Evolutionary conservation across 1,140 invertebrate genomes (phyloP).

Genomic region (Meloidogyne chitwoodi): DNA sequence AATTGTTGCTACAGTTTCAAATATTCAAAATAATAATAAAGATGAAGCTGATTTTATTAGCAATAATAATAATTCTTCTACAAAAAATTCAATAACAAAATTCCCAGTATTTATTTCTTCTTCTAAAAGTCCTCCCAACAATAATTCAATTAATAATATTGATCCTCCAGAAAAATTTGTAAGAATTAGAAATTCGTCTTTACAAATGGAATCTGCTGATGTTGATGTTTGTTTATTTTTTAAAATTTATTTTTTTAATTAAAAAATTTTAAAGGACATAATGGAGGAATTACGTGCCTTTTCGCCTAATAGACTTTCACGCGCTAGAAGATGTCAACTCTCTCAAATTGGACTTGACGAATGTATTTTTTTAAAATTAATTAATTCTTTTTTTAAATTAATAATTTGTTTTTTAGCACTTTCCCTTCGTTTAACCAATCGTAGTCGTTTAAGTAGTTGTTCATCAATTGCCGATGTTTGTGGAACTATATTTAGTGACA

Average conservation of each 20-base stretch:
- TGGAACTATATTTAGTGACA: conserved; percentile 3
- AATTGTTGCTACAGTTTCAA: background rate
- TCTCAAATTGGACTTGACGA: conserved; percentile 35
- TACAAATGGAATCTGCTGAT: conserved; percentile 29
- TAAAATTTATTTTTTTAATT: background rate
- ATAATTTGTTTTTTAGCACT: conserved; percentile 10
- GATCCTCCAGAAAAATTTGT: conserved; percentile 34
- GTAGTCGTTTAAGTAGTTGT: conserved; percentile 28
- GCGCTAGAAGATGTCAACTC: conserved; percentile 30
- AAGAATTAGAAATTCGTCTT: conserved; percentile 38
- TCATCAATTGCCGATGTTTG: conserved; percentile 19
- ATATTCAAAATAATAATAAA: background rate
- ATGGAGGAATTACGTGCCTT: conserved; percentile 37
- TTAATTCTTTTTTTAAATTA: background rate
- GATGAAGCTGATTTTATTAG: background rate
- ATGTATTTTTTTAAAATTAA: conserved; percentile 3
- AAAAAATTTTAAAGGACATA: background rate
- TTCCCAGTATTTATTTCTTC: background rate
- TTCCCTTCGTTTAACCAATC: conserved; percentile 22
- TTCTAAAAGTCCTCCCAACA: background rate
- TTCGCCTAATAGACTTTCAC: conserved; percentile 34
- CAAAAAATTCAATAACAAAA: background rate
- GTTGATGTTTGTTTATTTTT: background rate
- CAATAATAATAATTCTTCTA: background rate
- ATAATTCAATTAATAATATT: conserved; percentile 3